phyloP scores from a whole-genome alignment of 2,888 invertebrate species.

The Drosophila kambysellisi region DNA sequence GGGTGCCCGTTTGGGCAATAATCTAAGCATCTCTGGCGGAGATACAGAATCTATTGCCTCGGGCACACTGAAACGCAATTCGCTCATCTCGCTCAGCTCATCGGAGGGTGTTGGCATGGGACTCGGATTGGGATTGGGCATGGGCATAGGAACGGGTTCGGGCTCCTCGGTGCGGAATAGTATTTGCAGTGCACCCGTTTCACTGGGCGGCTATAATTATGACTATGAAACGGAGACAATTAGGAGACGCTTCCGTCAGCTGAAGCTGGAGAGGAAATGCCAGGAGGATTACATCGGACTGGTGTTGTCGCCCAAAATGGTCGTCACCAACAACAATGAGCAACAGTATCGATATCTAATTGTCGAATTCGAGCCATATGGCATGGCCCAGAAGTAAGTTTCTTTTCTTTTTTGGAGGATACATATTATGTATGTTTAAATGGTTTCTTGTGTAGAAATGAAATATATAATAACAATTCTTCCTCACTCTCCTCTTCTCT shows the following conservation, averaged over 20 bases:
- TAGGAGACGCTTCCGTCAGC: slow-evolving; percentile 88
- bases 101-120: slow-evolving; percentile 80
- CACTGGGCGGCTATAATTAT: slow-evolving; percentile 84
- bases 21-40: slow-evolving; percentile 84
- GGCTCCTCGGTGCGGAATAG: slow-evolving; percentile 60
- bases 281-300: slow-evolving; percentile 90
- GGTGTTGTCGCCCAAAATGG: slow-evolving; percentile 89
- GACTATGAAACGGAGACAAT: slow-evolving; percentile 86
- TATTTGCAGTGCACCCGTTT: slow-evolving; percentile 83
- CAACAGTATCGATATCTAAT: slow-evolving; percentile 88
- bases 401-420: too few species aligned
- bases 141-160: slow-evolving; percentile 34
- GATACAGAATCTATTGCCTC: slow-evolving; percentile 84
- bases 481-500: not conserved
- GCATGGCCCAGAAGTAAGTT: slow-evolving; percentile 87
- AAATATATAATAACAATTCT: not conserved
- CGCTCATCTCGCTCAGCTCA: slow-evolving; percentile 82
- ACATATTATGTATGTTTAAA: too few species aligned
- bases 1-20: slow-evolving; percentile 83
- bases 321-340: slow-evolving; percentile 85
- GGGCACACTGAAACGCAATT: slow-evolving; percentile 83
- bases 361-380: slow-evolving; percentile 88
- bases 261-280: slow-evolving; percentile 89
- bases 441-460: too few species aligned
- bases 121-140: slow-evolving; percentile 46